Evolutionary conservation across 2,888 invertebrate species (phyloP).

Genomic region (Meteorus colon): DNA sequence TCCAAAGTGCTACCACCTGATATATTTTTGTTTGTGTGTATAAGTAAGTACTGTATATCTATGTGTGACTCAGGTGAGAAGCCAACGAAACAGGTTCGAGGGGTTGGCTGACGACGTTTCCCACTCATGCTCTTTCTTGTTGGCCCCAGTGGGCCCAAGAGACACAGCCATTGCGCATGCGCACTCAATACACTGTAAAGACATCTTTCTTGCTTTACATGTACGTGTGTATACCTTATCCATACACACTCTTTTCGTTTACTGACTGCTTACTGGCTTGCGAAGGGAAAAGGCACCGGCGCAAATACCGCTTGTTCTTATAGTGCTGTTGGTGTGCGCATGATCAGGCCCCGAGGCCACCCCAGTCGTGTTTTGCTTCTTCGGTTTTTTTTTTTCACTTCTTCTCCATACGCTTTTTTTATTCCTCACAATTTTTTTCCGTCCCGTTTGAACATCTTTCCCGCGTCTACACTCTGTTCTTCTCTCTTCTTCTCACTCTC

Average conservation of each 20-base stretch:
- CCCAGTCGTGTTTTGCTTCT: slow-evolving; percentile 44
- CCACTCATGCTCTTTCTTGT: slow-evolving; percentile 42
- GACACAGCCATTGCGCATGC: slow-evolving; percentile 29
- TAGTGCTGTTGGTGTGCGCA: slow-evolving; percentile 51
- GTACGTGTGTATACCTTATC: not conserved
- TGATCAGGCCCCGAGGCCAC: slow-evolving; percentile 50
- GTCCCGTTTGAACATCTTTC: slow-evolving; percentile 32
- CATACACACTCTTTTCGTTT: slow-evolving; percentile 52
- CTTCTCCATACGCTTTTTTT: slow-evolving; percentile 26
- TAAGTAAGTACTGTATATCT: not conserved
- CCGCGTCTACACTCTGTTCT: slow-evolving; percentile 29
- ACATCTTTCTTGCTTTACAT: slow-evolving; percentile 4
- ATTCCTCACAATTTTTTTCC: not conserved
- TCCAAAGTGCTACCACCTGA: slow-evolving; percentile 60
- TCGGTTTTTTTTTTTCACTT: slow-evolving; percentile 10
- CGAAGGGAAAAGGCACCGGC: slow-evolving; percentile 59
- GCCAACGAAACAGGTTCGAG: slow-evolving; percentile 51
- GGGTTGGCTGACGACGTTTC: slow-evolving; percentile 47
- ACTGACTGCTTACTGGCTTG: slow-evolving; percentile 54
- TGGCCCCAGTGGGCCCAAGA: slow-evolving; percentile 1
- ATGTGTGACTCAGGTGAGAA: slow-evolving; percentile 31
- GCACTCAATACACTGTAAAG: slow-evolving; percentile 14
- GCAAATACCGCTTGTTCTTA: slow-evolving; percentile 59
- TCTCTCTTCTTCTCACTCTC: not conserved
- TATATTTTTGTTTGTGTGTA: not conserved